Base-by-base conservation (phyloP, 2,888 invertebrate species). In the Drosophila limbata region DNA sequence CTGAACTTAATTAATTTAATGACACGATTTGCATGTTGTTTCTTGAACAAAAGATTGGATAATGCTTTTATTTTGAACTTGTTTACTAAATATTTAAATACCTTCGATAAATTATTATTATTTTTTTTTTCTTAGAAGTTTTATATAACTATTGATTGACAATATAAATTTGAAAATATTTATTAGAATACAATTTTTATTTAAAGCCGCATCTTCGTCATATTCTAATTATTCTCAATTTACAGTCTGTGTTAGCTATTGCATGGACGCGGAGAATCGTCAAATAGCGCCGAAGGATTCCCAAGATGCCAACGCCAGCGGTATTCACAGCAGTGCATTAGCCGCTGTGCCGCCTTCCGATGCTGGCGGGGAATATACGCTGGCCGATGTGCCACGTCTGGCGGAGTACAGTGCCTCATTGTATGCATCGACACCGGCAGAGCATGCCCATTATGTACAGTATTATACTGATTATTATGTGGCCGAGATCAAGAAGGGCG, bases 381-480 rank as follows among this genome's bases (percentile, higher is more conserved):
- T 95, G 81, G 94, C 94, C 10, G 96, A 96, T 89, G 95, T 96
- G 9, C 95, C 95, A 3, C 94, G 95, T 77, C 92, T 96, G 73
- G 96, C 96, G 0, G 96, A 96, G 84, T 96, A 96, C 88, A 95
- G 96, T 85, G 96, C 96, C 8, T 94, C 95, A 59, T 89, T 96
- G 80, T 96, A 96, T 89, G 96, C 96, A 0, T 95, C 95, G 79
- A 95, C 94, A 48, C 93, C 95, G 0, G 94, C 94, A 5, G 96
- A 96, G 90, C 95, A 95, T 76, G 94, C 95, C 13, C 94, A 95
- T 62, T 96, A 95, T 88, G 92, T 95, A 19, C 94, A 95, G 88
- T 96, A 96, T 91, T 95, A 96, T 71, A 94, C 95, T 3, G 94
- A 95, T 53, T 97, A 96, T 91, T 96, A 96, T 84, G 94, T 94